Evolutionary conservation across 2,113 vertebrate genomes (phyloP).

Genomic region (Artemisiospiza belli): DNA sequence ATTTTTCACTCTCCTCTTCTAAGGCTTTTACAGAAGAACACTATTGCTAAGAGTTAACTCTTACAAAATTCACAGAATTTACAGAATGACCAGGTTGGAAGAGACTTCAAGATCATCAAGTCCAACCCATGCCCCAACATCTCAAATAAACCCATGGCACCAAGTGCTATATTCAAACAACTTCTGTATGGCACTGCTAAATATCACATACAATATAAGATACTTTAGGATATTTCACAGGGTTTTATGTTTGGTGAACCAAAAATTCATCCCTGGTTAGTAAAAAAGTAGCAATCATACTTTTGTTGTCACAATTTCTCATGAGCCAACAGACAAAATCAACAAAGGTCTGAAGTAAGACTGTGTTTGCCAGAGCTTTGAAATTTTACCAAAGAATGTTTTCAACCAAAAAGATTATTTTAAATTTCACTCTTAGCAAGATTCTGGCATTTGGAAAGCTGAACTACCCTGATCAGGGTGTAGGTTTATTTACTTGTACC

Average conservation of each 20-base stretch:
- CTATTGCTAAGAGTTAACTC: neutral
- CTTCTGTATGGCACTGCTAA: neutral
- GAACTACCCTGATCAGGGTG: neutral
- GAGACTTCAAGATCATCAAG: neutral
- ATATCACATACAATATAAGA: neutral
- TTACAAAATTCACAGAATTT: neutral
- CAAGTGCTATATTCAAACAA: neutral
- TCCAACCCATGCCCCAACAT: neutral
- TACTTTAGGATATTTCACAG: neutral
- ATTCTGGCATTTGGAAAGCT: neutral
- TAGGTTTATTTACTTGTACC: neutral
- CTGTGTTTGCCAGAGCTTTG: fast-evolving
- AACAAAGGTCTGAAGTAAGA: neutral
- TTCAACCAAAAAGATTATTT: neutral
- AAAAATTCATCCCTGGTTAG: neutral
- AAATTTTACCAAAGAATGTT: neutral
- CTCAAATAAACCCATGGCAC: neutral
- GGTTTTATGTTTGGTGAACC: neutral
- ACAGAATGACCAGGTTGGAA: neutral
- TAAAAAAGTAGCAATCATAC: neutral
- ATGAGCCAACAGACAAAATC: neutral
- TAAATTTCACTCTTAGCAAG: neutral
- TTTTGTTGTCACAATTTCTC: neutral
- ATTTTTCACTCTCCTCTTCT: neutral
- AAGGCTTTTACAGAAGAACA: neutral